These are phyloP conservation scores for Vultur gryphus DNA, from an alignment of 2,797 vertebrate genomes.

Conservation along the genomic window DNA sequence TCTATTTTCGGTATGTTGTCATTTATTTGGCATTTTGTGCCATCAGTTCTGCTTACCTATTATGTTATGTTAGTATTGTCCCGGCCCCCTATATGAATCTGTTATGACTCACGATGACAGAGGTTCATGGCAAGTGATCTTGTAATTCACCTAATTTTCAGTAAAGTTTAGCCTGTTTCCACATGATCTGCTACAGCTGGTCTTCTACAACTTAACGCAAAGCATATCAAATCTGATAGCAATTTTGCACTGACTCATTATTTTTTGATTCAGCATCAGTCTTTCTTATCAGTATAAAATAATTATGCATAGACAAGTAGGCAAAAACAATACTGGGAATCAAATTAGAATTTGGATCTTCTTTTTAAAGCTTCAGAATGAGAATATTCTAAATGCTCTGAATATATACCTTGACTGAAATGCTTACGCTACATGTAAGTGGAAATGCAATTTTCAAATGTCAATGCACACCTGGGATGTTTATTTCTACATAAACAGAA, in stretches of 20 bases:
- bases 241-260: neutral
- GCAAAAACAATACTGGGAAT: neutral
- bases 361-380: neutral
- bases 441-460: neutral
- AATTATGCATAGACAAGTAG: neutral
- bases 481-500: conserved; percentile 24
- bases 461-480: neutral
- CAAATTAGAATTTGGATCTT: neutral
- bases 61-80: neutral
- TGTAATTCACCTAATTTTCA: neutral
- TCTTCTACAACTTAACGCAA: neutral
- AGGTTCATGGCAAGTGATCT: neutral
- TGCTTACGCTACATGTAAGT: neutral
- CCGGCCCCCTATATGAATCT: neutral
- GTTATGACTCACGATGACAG: neutral
- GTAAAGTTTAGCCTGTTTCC: neutral
- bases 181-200: neutral
- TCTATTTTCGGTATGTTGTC: neutral
- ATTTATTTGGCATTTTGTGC: neutral
- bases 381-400: neutral
- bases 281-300: neutral
- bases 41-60: neutral
- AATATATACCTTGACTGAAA: neutral
- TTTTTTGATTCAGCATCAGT: neutral
- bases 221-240: neutral